Conservation (phyloP, 2,797 vertebrate genomes). For the Semotilus atromaculatus region DNA sequence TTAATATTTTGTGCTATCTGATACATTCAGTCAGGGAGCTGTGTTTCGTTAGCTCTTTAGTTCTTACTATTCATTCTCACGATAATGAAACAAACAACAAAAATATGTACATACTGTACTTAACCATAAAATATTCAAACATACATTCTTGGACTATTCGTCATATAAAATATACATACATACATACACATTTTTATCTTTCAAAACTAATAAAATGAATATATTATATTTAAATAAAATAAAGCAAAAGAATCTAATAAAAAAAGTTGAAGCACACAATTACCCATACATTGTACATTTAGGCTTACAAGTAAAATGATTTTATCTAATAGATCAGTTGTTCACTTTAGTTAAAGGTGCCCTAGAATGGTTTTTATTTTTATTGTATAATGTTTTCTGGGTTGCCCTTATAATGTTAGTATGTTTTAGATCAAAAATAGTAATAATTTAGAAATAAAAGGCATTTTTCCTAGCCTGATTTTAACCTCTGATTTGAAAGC, state of each 20-base stretch:
- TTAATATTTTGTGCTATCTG: not conserved
- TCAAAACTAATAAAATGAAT: not conserved
- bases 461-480: too few relatives aligned
- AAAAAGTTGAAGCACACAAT: not conserved
- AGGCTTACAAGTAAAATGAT: not conserved
- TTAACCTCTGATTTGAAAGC: too few relatives aligned
- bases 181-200: not conserved
- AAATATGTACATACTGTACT: not conserved
- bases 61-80: not conserved
- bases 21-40: not conserved
- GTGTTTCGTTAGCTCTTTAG: not conserved
- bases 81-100: not conserved
- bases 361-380: too few relatives aligned
- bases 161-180: not conserved
- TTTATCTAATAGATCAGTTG: not conserved
- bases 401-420: too few relatives aligned
- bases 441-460: too few relatives aligned
- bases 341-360: not conserved
- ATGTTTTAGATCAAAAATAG: too few relatives aligned
- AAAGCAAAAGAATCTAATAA: not conserved
- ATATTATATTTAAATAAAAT: not conserved
- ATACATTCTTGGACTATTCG: not conserved
- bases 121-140: not conserved
- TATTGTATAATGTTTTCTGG: too few relatives aligned
- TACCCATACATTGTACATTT: not conserved